Evolutionary conservation across 2,797 vertebrate genomes (phyloP).

Genomic region (Neoniphon sammara): DNA sequence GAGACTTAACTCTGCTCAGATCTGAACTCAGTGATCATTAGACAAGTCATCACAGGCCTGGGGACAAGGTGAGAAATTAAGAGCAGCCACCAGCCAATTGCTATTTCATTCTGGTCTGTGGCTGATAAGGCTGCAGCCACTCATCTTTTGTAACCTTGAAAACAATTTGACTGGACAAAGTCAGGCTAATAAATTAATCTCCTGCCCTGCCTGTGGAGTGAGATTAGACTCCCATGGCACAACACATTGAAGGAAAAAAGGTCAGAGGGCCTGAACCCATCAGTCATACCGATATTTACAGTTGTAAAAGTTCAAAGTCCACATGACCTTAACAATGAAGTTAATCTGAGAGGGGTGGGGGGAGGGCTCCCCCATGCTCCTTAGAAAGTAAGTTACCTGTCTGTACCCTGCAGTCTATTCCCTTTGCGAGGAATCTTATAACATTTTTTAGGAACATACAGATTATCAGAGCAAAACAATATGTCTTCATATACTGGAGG

Average conservation of each 20-base stretch:
- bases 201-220: no score
- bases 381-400: background rate
- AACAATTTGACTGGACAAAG: background rate
- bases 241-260: background rate
- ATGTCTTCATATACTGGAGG: no score
- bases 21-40: background rate
- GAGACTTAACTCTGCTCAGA: no score
- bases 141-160: background rate
- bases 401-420: background rate
- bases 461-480: no score
- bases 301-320: background rate
- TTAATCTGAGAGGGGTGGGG: background rate
- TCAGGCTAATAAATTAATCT: no score
- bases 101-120: background rate
- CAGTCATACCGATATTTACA: no score
- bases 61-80: background rate
- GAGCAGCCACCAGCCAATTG: background rate
- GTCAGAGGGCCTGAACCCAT: background rate
- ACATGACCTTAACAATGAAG: background rate
- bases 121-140: background rate
- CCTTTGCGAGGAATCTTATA: no score
- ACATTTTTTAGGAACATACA: no score
- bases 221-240: no score
- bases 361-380: slow-evolving; percentile 1
- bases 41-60: background rate